phyloP scores from a whole-genome alignment of 1,140 invertebrate genomes.

The Zaprionus africanus region DNA sequence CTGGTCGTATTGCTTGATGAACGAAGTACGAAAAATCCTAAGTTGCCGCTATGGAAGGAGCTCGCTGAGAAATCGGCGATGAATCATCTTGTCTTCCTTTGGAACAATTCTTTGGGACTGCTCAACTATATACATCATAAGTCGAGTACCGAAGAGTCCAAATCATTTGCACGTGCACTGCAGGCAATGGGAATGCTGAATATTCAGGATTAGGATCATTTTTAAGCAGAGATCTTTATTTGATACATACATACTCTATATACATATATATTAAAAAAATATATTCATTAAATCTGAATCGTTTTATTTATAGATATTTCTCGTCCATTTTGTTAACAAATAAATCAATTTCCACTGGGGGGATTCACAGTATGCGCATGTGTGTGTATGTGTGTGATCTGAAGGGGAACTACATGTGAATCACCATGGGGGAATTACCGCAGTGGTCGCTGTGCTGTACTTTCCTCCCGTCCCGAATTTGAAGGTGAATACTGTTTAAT shows the following conservation, averaged over 20 bases:
- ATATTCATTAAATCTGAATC: background rate
- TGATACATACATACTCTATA: background rate
- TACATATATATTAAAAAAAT: background rate
- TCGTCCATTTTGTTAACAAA: background rate
- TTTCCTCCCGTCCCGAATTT: background rate
- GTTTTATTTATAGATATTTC: background rate
- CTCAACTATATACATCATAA: conserved; percentile 65
- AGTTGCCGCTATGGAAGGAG: conserved; percentile 57
- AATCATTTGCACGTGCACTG: conserved; percentile 46
- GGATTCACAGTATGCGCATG: background rate
- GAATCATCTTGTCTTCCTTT: conserved; percentile 55
- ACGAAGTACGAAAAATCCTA: conserved; percentile 15
- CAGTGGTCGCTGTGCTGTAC: background rate
- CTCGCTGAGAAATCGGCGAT: conserved; percentile 54
- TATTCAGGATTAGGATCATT: conserved; percentile 22
- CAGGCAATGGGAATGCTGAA: conserved; percentile 41
- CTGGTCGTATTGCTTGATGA: conserved; percentile 47
- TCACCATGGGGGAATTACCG: conserved; percentile 26
- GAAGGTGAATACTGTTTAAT: too few relatives aligned
- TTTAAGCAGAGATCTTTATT: background rate
- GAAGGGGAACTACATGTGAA: conserved; percentile 23
- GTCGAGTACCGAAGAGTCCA: conserved; percentile 35
- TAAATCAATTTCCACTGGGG: conserved; percentile 22
- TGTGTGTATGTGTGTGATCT: background rate
- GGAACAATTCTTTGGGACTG: conserved; percentile 59